Conservation (phyloP, 2,113 vertebrate species). For the Prunella himalayana region DNA sequence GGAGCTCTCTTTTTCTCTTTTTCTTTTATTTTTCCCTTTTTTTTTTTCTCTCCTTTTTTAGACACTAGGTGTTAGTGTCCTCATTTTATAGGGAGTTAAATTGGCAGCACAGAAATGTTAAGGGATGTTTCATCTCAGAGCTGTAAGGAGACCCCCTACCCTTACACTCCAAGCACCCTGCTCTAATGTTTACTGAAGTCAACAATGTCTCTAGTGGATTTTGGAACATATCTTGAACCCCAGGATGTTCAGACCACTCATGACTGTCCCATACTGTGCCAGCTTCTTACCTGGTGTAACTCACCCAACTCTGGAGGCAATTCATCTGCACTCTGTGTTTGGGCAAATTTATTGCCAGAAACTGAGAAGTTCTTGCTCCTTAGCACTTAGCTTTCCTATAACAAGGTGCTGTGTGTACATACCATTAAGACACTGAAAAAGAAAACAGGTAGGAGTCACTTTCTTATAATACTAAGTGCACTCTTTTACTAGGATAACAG, state of each 20-base stretch:
- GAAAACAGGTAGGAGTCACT: neutral
- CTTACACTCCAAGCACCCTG: neutral
- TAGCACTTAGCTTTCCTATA: neutral
- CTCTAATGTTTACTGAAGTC: neutral
- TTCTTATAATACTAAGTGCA: neutral
- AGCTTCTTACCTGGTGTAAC: neutral
- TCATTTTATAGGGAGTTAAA: neutral
- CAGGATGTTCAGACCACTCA: neutral
- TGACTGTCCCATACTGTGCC: neutral
- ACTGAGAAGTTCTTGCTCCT: neutral
- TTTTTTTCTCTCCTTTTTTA: neutral
- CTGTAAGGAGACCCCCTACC: neutral
- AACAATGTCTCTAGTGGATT: fast-evolving
- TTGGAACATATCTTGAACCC: neutral
- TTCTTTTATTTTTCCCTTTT: fast-evolving
- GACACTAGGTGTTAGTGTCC: neutral
- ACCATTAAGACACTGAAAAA: neutral
- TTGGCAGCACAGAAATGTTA: neutral
- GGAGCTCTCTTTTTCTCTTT: neutral
- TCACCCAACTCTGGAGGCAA: neutral
- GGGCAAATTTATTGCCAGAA: neutral
- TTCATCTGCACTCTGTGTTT: neutral
- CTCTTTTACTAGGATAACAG: neutral
- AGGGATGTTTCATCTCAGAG: neutral
- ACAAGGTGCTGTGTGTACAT: neutral